phyloP scores from a whole-genome alignment of 1,140 invertebrate genomes.

The Drosophila kikkawai region DNA sequence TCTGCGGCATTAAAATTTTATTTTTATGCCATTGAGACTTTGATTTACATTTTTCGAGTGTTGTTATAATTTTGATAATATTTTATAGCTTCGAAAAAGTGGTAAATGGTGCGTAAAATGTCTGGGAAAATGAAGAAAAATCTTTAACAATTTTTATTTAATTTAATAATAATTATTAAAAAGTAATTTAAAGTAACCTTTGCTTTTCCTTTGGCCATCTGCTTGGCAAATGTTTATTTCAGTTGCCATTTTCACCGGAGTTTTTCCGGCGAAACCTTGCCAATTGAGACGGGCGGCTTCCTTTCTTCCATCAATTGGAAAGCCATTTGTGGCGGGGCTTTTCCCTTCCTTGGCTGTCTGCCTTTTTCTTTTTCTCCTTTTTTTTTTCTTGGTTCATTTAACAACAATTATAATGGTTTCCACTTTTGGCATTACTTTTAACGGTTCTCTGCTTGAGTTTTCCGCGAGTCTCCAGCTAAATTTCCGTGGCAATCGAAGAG shows the following conservation, averaged over 20 bases:
- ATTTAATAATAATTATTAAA: not conserved
- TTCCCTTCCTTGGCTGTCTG: constrained; percentile 19
- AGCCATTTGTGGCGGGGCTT: constrained; percentile 29
- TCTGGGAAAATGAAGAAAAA: not conserved
- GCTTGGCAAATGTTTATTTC: constrained; percentile 15
- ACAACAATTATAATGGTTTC: constrained; percentile 56
- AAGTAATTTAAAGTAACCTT: no score
- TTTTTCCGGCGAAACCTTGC: constrained; percentile 17
- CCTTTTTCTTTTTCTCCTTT: not conserved
- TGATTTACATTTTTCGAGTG: constrained; percentile 74
- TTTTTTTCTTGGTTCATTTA: constrained; percentile 40
- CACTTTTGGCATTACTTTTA: constrained; percentile 49
- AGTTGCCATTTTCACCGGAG: constrained; percentile 25
- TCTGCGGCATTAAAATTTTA: constrained; percentile 82
- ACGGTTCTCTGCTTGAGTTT: constrained; percentile 27
- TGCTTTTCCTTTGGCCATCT: not conserved
- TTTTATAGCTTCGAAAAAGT: constrained; percentile 80
- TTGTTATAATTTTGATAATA: constrained; percentile 82
- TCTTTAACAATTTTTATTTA: not conserved
- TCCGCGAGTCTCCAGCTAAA: constrained; percentile 7
- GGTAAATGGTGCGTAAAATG: constrained; percentile 77
- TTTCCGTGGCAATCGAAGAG: constrained; percentile 52
- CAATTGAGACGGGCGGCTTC: constrained; percentile 25
- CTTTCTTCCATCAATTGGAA: constrained; percentile 50
- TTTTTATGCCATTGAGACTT: constrained; percentile 84